Conservation (phyloP, 2,888 invertebrate genomes). For the Lapara coniferarum region DNA sequence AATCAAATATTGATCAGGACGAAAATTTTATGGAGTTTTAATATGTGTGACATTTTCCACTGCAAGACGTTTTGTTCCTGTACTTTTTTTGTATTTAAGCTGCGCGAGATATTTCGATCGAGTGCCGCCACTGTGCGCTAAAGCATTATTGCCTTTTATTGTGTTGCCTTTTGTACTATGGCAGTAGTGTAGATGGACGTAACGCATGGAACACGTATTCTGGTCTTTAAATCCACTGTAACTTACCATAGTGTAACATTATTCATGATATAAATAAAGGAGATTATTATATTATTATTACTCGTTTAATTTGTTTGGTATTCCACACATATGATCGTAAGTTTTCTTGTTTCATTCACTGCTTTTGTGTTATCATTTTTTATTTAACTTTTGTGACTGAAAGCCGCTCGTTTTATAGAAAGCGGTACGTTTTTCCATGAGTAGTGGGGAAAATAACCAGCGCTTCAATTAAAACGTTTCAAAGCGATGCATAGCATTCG, state of each 20-base stretch:
- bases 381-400: background rate
- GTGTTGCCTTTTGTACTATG: constrained; percentile 51
- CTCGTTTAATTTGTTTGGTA: background rate
- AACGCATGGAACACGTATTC: background rate
- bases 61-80: background rate
- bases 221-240: background rate
- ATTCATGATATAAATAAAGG: constrained; percentile 1
- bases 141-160: constrained; percentile 52
- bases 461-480: no score
- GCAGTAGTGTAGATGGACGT: constrained; percentile 22
- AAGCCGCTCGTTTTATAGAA: no score
- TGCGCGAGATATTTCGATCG: constrained; percentile 47
- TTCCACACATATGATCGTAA: background rate
- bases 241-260: background rate
- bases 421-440: no score
- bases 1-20: background rate
- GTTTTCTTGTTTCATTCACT: background rate
- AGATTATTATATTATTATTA: no score
- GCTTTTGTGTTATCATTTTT: background rate
- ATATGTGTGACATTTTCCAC: background rate
- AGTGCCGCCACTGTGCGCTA: constrained; percentile 46
- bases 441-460: no score
- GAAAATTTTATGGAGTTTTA: background rate
- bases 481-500: no score
- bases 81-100: constrained; percentile 28